Evolutionary conservation across 2,113 vertebrate genomes (phyloP).

Genomic region (Triplophysa dalaica): DNA sequence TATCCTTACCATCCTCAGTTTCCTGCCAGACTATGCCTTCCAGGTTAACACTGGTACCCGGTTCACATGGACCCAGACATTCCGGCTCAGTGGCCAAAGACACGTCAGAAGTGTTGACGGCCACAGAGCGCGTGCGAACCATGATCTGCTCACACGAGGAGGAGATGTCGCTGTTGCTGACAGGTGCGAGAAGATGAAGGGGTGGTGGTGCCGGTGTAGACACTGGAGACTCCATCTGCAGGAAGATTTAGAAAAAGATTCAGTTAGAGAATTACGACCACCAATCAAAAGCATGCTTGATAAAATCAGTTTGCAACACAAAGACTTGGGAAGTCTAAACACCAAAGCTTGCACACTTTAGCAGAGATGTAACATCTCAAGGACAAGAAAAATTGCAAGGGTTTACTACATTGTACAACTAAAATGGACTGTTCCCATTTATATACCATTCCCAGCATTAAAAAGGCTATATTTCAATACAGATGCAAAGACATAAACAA

Average conservation of each 20-base stretch:
- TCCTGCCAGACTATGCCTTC: slow-evolving; percentile 99
- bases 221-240: slow-evolving; percentile 95
- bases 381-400: too few species aligned
- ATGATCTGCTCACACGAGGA: slow-evolving; percentile 98
- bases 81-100: slow-evolving; percentile 93
- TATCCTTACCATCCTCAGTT: slow-evolving; percentile 91
- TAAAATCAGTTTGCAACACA: background rate
- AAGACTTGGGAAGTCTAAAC: background rate
- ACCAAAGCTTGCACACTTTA: too few species aligned
- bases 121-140: slow-evolving; percentile 95
- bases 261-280: background rate
- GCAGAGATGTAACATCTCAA: too few species aligned
- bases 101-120: slow-evolving; percentile 95
- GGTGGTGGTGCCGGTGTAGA: slow-evolving; percentile 90
- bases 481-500: too few species aligned
- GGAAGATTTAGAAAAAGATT: background rate
- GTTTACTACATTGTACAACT: too few species aligned
- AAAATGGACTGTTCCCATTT: too few species aligned
- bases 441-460: too few species aligned
- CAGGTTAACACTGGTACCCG: slow-evolving; percentile 96
- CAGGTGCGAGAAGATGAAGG: slow-evolving; percentile 88
- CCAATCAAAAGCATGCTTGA: background rate
- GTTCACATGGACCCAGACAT: slow-evolving; percentile 96
- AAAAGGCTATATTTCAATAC: too few species aligned
- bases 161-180: slow-evolving; percentile 89